phyloP scores from a whole-genome alignment of 2,797 vertebrate species.

The Squalus acanthias region DNA sequence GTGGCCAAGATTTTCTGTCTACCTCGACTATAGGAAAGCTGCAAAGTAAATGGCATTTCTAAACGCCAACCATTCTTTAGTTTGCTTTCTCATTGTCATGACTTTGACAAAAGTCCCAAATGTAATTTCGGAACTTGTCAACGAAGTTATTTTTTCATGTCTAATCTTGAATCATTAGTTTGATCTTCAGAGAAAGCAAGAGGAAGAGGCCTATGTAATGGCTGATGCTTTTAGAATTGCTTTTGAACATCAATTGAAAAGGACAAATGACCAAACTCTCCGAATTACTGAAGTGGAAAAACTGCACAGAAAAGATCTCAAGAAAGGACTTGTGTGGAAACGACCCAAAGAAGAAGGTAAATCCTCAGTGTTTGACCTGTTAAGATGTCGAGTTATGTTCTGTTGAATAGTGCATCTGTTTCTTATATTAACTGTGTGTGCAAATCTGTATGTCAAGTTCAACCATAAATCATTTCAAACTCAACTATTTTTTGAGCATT shows the following conservation, averaged over 20 bases:
- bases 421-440: background rate
- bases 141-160: background rate
- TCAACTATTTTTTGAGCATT: background rate
- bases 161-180: constrained; percentile 51
- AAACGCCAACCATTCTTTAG: background rate
- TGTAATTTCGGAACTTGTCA: background rate
- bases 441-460: background rate
- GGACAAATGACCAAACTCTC: constrained; percentile 71
- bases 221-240: constrained; percentile 87
- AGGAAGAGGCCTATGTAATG: constrained; percentile 75
- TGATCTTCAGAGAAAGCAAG: constrained; percentile 66
- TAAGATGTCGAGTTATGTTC: background rate
- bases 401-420: background rate
- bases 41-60: background rate
- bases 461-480: background rate
- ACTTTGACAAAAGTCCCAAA: background rate
- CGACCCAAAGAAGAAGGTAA: constrained; percentile 61
- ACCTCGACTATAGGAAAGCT: background rate
- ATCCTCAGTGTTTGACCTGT: constrained; percentile 15
- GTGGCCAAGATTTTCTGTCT: background rate
- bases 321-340: constrained; percentile 52
- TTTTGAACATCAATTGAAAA: constrained; percentile 83
- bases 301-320: constrained; percentile 51
- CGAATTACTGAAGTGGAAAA: constrained; percentile 60
- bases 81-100: background rate